Evolutionary conservation across 2,797 vertebrate genomes (phyloP).

Genomic region (Ibycter americanus): DNA sequence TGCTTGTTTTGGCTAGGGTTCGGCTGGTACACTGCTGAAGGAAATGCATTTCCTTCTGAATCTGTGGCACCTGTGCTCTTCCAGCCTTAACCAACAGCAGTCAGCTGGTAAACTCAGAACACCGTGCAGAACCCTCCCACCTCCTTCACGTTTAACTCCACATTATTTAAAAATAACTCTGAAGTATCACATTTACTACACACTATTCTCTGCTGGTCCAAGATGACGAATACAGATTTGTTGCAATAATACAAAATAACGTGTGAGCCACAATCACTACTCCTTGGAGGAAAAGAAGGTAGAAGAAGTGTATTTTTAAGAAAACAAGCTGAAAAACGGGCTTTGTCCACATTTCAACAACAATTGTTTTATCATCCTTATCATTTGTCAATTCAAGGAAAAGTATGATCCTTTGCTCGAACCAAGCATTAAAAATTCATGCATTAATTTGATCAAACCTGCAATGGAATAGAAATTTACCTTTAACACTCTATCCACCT

Average conservation of each 20-base stretch:
- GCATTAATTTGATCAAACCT: not conserved
- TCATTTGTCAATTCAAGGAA: not conserved
- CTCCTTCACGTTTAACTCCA: not conserved
- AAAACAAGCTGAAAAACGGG: not conserved
- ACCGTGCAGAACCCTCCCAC: not conserved
- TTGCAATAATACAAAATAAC: not conserved
- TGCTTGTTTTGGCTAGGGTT: not conserved
- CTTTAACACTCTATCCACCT: slow-evolving; percentile 92
- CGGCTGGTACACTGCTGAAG: not conserved
- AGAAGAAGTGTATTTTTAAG: not conserved
- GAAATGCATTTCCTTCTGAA: not conserved
- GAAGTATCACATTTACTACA: not conserved
- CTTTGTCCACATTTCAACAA: not conserved
- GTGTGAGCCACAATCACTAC: not conserved
- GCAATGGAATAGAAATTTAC: slow-evolving; percentile 66
- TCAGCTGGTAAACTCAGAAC: not conserved
- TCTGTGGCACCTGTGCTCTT: not conserved
- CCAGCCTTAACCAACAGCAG: not conserved
- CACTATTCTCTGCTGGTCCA: not conserved
- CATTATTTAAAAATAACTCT: not conserved
- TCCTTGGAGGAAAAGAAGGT: not conserved
- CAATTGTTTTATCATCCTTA: not conserved
- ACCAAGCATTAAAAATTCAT: not conserved
- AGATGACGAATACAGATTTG: not conserved
- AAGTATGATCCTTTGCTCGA: not conserved